Conservation (phyloP, 2,797 vertebrate species). For the Lepus oiostolus region DNA sequence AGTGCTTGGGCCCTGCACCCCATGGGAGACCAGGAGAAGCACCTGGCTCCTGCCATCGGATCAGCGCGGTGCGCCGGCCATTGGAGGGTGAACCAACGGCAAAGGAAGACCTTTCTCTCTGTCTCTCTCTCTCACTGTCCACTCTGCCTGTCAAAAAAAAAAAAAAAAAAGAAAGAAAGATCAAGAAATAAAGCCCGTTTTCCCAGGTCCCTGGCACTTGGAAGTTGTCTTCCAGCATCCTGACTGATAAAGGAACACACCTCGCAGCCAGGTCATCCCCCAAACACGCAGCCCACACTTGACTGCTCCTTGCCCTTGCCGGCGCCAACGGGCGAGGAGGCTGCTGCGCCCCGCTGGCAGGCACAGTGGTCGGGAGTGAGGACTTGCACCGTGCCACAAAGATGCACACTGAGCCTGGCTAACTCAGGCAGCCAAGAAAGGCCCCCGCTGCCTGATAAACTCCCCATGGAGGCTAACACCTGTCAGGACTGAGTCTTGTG, state of each 20-base stretch:
- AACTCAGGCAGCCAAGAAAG: constrained; percentile 34
- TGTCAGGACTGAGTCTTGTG: constrained; percentile 21
- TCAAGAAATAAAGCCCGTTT: background rate
- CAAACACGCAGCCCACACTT: background rate
- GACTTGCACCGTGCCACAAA: background rate
- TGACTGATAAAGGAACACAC: background rate
- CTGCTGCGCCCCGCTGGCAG: background rate
- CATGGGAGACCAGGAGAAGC: too few relatives aligned
- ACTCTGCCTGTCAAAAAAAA: too few relatives aligned
- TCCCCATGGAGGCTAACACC: background rate
- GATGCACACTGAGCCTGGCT: background rate
- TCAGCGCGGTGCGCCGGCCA: too few relatives aligned
- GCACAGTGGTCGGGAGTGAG: background rate
- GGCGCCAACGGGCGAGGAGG: background rate
- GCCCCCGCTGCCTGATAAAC: constrained; percentile 22
- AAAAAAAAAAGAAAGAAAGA: too few relatives aligned
- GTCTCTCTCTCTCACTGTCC: too few relatives aligned
- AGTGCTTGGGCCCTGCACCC: too few relatives aligned
- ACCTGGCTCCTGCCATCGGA: too few relatives aligned
- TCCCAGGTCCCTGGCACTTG: background rate
- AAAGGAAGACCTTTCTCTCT: too few relatives aligned
- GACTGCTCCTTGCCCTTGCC: background rate
- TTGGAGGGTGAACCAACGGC: too few relatives aligned
- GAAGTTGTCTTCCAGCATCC: background rate
- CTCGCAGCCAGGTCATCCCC: background rate